These are phyloP conservation scores for Simalia tracyae DNA, from an alignment of 2,797 vertebrate genomes.

Conservation along the genomic window DNA sequence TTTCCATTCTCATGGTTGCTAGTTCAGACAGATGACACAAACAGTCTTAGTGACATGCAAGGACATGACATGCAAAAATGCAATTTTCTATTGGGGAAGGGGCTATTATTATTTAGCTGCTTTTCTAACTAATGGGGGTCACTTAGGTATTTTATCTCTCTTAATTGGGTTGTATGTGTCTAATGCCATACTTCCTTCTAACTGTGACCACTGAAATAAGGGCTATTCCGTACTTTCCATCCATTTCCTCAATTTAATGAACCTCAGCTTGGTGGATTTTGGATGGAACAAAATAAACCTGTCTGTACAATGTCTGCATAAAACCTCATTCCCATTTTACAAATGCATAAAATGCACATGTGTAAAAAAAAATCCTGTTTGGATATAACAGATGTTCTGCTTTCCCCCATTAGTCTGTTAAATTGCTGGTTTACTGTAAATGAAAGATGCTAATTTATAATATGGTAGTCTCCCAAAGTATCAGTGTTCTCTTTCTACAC, in stretches of 20 bases:
- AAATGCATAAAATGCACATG: not conserved
- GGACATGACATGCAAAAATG: not conserved
- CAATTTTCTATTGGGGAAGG: not conserved
- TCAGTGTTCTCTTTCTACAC: not conserved
- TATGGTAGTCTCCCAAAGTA: not conserved
- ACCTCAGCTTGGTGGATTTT: not conserved
- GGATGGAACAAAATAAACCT: not conserved
- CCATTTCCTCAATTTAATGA: not conserved
- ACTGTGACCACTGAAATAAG: not conserved
- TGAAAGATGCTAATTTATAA: not conserved
- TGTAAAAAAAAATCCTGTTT: not conserved
- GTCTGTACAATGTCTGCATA: not conserved
- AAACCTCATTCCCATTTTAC: not conserved
- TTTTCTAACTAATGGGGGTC: not conserved
- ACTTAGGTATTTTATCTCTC: not conserved
- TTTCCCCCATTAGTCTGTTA: not conserved
- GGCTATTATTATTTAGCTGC: not conserved
- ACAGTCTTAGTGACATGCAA: not conserved
- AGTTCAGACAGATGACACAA: not conserved
- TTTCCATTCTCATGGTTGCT: not conserved
- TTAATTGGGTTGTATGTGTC: not conserved
- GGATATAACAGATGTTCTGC: not conserved
- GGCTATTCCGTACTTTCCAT: not conserved
- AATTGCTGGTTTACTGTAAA: not conserved
- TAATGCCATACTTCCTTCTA: not conserved